Conservation (phyloP, 1,140 invertebrate species). For the Lamellibrachia luymesi region DNA sequence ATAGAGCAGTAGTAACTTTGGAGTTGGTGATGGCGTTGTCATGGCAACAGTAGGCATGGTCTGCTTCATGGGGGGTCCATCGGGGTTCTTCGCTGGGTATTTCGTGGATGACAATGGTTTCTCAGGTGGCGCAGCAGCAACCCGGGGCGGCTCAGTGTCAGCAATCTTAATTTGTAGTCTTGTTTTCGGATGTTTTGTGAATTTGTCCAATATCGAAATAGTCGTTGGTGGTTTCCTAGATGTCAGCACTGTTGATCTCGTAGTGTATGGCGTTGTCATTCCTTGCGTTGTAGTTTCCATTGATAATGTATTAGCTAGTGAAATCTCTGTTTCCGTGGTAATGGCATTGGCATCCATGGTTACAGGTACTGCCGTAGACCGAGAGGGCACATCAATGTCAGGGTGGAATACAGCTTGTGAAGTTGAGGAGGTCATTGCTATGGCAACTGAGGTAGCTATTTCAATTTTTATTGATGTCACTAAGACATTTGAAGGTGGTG, state of each 20-base stretch:
- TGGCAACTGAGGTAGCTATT: not conserved
- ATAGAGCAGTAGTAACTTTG: constrained; percentile 28
- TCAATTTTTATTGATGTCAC: not conserved
- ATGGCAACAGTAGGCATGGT: not conserved
- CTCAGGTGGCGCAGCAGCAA: not conserved
- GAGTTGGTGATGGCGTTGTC: not conserved
- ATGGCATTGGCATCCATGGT: not conserved
- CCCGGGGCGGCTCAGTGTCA: not conserved
- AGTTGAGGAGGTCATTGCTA: not conserved
- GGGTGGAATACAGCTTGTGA: not conserved
- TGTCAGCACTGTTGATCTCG: not conserved
- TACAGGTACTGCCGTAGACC: not conserved
- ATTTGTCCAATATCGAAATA: not conserved
- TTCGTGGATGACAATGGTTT: not conserved
- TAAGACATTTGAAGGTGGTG: not conserved
- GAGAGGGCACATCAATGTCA: not conserved
- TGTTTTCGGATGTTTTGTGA: not conserved
- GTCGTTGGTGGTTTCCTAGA: not conserved
- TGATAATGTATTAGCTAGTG: not conserved
- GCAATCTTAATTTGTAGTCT: not conserved
- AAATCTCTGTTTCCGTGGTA: not conserved
- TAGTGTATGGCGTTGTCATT: not conserved
- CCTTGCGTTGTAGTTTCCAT: not conserved
- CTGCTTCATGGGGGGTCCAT: not conserved
- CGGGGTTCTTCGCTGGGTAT: not conserved